phyloP scores from a whole-genome alignment of 2,797 vertebrate species.

The Acanthurus leucopareius region DNA sequence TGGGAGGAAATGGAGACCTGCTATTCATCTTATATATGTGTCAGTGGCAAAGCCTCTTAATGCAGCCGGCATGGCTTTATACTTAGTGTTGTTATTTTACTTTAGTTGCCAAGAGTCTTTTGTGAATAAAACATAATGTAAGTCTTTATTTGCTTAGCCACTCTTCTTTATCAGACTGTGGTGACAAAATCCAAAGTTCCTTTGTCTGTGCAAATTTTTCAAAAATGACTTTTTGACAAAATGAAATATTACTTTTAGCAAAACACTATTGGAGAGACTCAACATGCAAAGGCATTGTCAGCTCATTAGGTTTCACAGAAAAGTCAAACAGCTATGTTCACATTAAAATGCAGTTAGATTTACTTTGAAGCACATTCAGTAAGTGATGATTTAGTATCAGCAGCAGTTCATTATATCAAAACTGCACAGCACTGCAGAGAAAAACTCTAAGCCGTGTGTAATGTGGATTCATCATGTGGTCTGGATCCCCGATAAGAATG shows the following conservation, averaged over 20 bases:
- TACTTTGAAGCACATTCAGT: conserved; percentile 15
- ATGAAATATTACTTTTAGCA: background rate
- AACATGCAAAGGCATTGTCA: conserved; percentile 2
- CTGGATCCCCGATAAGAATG: conserved; percentile 7
- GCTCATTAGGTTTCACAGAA: conserved; percentile 6
- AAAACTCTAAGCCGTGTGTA: background rate
- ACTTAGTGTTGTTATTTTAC: background rate
- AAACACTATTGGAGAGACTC: background rate
- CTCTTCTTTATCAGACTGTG: background rate
- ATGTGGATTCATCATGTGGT: conserved; percentile 4
- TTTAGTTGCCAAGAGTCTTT: background rate
- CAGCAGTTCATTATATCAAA: background rate
- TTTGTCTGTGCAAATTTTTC: background rate
- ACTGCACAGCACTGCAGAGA: background rate
- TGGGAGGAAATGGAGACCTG: no score
- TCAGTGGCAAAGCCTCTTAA: no score
- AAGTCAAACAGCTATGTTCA: conserved; percentile 8
- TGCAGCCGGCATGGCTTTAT: no score
- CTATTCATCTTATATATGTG: no score
- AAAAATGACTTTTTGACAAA: background rate
- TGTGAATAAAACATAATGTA: no score
- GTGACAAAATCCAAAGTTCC: background rate
- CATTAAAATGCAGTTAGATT: conserved; percentile 13
- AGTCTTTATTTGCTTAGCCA: no score
- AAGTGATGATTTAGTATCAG: conserved; percentile 2